Percentiles rank a stretch among this genome's conserved stretches.
Evolutionary conservation across 2,888 invertebrate genomes (phyloP).

Genomic region (Andrena trimmerana): DNA sequence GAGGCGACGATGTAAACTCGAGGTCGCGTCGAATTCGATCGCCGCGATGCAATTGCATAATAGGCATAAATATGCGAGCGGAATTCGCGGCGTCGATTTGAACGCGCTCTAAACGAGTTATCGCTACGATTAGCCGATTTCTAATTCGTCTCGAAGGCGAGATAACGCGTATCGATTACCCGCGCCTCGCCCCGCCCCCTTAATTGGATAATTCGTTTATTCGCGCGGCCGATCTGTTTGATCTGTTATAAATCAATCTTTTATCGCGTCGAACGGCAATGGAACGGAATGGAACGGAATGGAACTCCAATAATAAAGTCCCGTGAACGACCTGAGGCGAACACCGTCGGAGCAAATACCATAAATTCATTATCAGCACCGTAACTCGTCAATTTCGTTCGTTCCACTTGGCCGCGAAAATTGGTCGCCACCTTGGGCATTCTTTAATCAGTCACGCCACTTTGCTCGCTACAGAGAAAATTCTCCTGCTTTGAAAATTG

Average conservation of each 20-base stretch:
- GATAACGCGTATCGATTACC: constrained; percentile 30
- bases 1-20: not conserved
- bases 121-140: constrained; percentile 51
- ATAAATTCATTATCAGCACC: constrained; percentile 5
- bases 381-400: not conserved
- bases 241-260: constrained; percentile 27
- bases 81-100: constrained; percentile 28
- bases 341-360: not conserved
- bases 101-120: constrained; percentile 41
- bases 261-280: not conserved
- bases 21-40: constrained; percentile 3
- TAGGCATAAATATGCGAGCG: constrained; percentile 1
- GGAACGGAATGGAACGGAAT: not conserved
- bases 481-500: too few species aligned
- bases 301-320: not conserved
- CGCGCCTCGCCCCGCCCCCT: not conserved
- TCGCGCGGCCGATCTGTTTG: not conserved
- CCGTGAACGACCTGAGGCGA: not conserved
- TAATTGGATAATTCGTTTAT: constrained; percentile 33
- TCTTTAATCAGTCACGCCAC: not conserved
- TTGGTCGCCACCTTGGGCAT: not conserved
- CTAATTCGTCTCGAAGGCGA: constrained; percentile 37
- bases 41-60: constrained; percentile 38
- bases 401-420: not conserved
- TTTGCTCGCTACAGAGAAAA: not conserved